A percentile compares a stretch with the other conserved stretches of the same genome.
Conservation (phyloP, 1,140 invertebrate genomes). For the Drosophila murphyi region DNA sequence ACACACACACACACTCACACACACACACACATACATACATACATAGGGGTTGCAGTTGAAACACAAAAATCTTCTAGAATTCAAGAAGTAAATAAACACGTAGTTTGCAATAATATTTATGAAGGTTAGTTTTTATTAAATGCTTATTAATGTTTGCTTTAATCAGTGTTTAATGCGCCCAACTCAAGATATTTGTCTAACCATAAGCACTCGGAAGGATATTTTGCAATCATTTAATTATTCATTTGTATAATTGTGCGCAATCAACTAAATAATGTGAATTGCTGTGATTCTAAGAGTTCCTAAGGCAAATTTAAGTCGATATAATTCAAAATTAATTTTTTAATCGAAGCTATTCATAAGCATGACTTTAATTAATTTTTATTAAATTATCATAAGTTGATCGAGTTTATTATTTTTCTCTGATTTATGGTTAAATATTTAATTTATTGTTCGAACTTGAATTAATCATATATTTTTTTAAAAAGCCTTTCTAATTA, state of each 20-base stretch:
- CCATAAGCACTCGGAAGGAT: background rate
- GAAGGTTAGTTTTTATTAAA: conserved; percentile 28
- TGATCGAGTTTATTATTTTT: too few species aligned
- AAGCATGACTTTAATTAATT: too few species aligned
- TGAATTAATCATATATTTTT: background rate
- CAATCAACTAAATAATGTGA: background rate
- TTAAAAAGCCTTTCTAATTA: background rate
- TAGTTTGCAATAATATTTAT: conserved; percentile 36
- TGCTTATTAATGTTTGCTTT: conserved; percentile 33
- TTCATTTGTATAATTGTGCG: background rate
- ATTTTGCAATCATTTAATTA: conserved; percentile 7
- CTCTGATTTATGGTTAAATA: too few species aligned
- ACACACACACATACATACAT: conserved; percentile 29
- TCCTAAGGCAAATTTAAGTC: background rate
- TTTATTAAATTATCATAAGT: too few species aligned
- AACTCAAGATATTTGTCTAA: conserved; percentile 21
- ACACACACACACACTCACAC: conserved; percentile 34
- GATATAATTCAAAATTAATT: background rate
- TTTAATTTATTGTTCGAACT: too few species aligned
- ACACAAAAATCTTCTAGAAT: conserved; percentile 35
- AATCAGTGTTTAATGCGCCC: conserved; percentile 35
- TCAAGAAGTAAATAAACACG: conserved; percentile 27
- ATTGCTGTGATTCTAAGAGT: background rate
- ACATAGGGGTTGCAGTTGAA: conserved; percentile 52
- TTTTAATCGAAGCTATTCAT: too few species aligned